Evolutionary conservation across 2,888 invertebrate genomes (phyloP).

Genomic region (Pristionchus japonicus): DNA sequence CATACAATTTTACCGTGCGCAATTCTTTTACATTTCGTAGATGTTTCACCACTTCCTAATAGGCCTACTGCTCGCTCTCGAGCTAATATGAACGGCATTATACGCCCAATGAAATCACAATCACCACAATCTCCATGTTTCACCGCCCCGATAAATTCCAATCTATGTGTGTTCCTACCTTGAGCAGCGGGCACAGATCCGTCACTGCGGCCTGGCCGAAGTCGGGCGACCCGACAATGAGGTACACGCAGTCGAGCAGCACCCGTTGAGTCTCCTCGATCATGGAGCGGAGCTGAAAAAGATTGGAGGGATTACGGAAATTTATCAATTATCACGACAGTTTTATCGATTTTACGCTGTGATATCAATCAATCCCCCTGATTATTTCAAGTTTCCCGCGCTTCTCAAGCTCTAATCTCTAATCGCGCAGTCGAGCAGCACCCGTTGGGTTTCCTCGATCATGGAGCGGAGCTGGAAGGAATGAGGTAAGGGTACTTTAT

Average conservation of each 20-base stretch:
- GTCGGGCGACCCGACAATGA: conserved; percentile 9
- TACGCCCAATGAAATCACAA: background rate
- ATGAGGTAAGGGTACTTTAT: background rate
- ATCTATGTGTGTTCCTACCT: no score
- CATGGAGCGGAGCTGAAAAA: conserved; percentile 47
- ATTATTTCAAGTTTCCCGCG: no score
- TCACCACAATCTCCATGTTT: background rate
- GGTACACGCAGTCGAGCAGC: conserved; percentile 29
- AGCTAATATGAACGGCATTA: no score
- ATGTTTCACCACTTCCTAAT: no score
- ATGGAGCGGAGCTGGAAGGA: background rate
- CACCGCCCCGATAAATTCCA: background rate
- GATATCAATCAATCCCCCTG: no score
- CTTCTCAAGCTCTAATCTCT: no score
- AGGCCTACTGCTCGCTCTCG: no score
- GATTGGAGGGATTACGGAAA: background rate
- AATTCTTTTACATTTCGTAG: no score
- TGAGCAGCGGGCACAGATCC: conserved; percentile 39
- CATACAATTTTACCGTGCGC: no score
- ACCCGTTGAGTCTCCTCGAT: conserved; percentile 29
- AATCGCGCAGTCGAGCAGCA: background rate
- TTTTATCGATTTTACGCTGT: no score
- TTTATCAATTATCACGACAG: no score
- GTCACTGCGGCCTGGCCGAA: background rate
- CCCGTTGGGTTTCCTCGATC: background rate